Evolutionary conservation across 2,797 vertebrate genomes (phyloP).

Genomic region (Pseudochirops cupreus): DNA sequence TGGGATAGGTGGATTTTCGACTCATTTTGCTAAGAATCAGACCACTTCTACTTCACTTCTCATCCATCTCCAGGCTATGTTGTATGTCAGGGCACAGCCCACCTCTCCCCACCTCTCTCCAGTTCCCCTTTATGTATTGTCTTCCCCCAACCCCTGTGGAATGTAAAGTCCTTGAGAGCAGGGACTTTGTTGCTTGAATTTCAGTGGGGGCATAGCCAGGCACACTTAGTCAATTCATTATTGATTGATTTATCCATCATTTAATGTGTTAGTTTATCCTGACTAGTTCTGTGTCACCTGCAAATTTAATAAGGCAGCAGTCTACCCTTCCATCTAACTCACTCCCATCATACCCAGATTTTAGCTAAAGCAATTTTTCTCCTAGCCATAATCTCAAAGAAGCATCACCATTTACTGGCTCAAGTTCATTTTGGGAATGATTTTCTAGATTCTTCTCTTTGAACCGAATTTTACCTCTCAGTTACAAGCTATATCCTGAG

Average conservation of each 20-base stretch:
- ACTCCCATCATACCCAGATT: slow-evolving; percentile 22
- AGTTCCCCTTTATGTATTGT: not conserved
- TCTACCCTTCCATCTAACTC: not conserved
- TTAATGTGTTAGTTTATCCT: not conserved
- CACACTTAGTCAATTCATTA: not conserved
- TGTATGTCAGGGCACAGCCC: not conserved
- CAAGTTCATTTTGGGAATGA: slow-evolving; percentile 45
- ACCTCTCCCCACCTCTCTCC: not conserved
- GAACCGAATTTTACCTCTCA: not conserved
- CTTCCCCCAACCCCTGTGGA: not conserved
- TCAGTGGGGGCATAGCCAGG: not conserved
- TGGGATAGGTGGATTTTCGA: not conserved
- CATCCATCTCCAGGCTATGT: not conserved
- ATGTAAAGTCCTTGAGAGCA: not conserved
- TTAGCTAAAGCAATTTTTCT: slow-evolving; percentile 39
- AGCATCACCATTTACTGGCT: not conserved
- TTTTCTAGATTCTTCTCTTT: slow-evolving; percentile 39
- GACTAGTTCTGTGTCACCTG: not conserved
- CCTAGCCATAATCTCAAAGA: slow-evolving; percentile 31
- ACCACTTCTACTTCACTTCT: not conserved
- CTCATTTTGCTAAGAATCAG: not conserved
- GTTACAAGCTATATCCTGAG: not conserved
- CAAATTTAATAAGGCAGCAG: not conserved
- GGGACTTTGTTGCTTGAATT: not conserved
- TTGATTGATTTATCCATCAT: not conserved